Base-by-base conservation (phyloP, 37 sponge, comb jelly and placozoan genomes). In the Oscarella lobularis region DNA sequence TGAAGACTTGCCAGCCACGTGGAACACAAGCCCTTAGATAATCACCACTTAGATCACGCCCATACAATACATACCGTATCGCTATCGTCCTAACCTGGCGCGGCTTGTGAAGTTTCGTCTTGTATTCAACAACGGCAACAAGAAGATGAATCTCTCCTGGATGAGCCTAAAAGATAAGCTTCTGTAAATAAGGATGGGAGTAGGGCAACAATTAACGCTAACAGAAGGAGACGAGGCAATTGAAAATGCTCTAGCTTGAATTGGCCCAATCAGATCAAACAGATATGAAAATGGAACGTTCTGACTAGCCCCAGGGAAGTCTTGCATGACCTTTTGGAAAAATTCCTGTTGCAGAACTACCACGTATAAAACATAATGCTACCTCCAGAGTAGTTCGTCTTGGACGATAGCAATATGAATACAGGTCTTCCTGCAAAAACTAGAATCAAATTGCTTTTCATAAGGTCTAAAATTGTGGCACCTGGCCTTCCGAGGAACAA, bases 231-330 rank as follows among this genome's bases (percentile, higher is more conserved):
- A 65, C 70, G 99, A 98, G 32, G 99, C 95, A 67, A 98, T 98
- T 35, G 95, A 94, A 86, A 98, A 98, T 1, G 95, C 92, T 39
- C 99, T 75, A 2, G 99, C 89, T 67, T 86, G 92, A 38, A 98
- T 90, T 2, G 85, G 38, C 2, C 89, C 89, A 40, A 98, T 77
- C 33, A 98, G 80, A 40, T 98, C 99, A 66, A 98, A 79, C 66
- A 98, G 73, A 76, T 91, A 98, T 2, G 80, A 31, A 38, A 91
- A 67, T 1, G 92, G 92, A 9, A 98, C 54, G 38, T 84, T 68
- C 2, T 80, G 39, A 35, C 82, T 36, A 4, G 87, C 83, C 0
- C 74, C 66, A 29, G 92, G 94, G 40, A 98, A 98, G 55, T 98
- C 99, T n/a, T 36, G 37, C 67, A 98, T 68, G 36, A 97, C 95